Conservation (phyloP, 64 coral and sea anemone genomes). For the Orbicella faveolata region DNA sequence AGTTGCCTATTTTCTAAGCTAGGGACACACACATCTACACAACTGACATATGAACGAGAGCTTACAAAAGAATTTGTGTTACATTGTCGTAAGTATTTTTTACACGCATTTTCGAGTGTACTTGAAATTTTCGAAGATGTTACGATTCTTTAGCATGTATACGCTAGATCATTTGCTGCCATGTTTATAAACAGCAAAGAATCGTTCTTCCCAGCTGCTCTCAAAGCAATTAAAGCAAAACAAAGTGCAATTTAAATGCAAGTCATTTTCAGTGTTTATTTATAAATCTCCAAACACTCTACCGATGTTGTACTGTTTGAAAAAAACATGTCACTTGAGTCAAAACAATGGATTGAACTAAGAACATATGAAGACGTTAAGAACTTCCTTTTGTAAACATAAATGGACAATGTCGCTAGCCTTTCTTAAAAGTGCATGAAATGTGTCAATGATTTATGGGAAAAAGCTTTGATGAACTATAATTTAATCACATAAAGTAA, state of each 20-base stretch:
- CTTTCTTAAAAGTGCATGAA: too few species aligned
- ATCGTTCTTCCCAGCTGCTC: background rate
- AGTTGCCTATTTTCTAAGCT: background rate
- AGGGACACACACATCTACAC: background rate
- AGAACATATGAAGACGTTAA: too few species aligned
- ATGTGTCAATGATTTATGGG: too few species aligned
- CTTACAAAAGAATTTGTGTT: background rate
- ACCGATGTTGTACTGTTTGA: too few species aligned
- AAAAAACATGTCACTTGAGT: too few species aligned
- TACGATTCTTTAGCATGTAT: background rate
- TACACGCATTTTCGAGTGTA: background rate
- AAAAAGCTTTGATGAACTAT: too few species aligned
- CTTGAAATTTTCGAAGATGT: background rate
- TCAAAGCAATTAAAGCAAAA: background rate
- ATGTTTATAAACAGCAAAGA: background rate
- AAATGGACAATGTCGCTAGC: too few species aligned
- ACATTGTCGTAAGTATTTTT: background rate
- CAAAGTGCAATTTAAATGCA: background rate
- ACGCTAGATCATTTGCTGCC: background rate
- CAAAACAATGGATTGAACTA: too few species aligned
- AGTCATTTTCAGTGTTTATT: background rate
- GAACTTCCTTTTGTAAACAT: too few species aligned
- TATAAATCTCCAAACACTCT: background rate
- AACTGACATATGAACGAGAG: background rate
- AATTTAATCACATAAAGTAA: too few species aligned